These are phyloP conservation scores for Zygaena filipendulae DNA, from an alignment of 2,888 invertebrate species.

Conservation along the genomic window DNA sequence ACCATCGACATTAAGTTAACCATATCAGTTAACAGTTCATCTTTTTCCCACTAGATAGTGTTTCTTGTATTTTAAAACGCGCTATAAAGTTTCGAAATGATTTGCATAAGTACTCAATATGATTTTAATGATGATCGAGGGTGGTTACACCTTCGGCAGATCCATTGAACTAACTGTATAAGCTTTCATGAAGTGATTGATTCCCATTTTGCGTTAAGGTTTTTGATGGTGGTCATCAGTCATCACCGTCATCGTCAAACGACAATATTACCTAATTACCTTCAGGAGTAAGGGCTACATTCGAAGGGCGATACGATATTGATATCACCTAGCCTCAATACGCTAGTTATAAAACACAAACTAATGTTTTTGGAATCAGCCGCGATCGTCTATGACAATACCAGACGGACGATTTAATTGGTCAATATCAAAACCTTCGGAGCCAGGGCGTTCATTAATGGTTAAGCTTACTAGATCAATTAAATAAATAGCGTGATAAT, in stretches of 20 bases:
- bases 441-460: slow-evolving; percentile 71
- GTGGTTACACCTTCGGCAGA: too few species aligned
- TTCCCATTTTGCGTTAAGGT: too few species aligned
- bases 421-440: slow-evolving; percentile 72
- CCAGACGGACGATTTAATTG: slow-evolving; percentile 86
- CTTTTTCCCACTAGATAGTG: too few species aligned
- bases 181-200: too few species aligned
- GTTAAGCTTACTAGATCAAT: slow-evolving; percentile 78
- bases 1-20: too few species aligned
- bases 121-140: too few species aligned
- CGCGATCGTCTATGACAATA: slow-evolving; percentile 86
- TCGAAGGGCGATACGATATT: slow-evolving; percentile 86
- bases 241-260: slow-evolving; percentile 73
- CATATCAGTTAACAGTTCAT: too few species aligned
- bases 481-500: slow-evolving; percentile 89
- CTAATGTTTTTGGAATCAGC: slow-evolving; percentile 92
- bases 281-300: slow-evolving; percentile 79
- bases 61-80: too few species aligned
- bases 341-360: slow-evolving; percentile 70
- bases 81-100: too few species aligned
- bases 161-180: too few species aligned
- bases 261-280: slow-evolving; percentile 69
- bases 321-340: slow-evolving; percentile 69
- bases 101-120: too few species aligned
- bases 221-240: slow-evolving; percentile 71